Conservation (phyloP, 2,888 invertebrate genomes). For the Isotomurus palustris region DNA sequence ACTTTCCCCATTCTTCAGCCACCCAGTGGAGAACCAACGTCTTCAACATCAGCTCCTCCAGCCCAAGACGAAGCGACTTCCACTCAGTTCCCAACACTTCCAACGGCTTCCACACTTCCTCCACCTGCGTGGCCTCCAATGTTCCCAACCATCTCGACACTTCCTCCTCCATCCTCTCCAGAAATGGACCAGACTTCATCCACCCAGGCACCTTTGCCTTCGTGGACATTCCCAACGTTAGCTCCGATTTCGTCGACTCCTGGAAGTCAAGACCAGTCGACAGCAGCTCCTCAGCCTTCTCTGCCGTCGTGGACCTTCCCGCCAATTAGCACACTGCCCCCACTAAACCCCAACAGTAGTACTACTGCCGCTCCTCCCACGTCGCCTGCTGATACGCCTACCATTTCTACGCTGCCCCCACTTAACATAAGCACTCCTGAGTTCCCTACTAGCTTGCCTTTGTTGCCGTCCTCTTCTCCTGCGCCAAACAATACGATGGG, state of each 20-base stretch:
- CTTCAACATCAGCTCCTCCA: too few species aligned
- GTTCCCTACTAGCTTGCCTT: slow-evolving; percentile 2
- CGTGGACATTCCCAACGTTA: slow-evolving; percentile 5
- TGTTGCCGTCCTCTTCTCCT: neutral
- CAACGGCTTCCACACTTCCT: slow-evolving; percentile 1
- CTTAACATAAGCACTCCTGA: slow-evolving; percentile 7
- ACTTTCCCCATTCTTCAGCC: slow-evolving; percentile 14
- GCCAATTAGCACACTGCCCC: neutral
- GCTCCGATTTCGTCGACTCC: neutral
- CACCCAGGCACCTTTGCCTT: neutral
- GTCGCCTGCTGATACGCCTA: neutral
- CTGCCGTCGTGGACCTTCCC: neutral
- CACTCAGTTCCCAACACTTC: neutral
- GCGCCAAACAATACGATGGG: neutral
- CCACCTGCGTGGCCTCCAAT: neutral
- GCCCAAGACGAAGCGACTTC: slow-evolving; percentile 10
- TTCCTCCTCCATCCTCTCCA: neutral
- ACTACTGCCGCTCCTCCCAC: neutral
- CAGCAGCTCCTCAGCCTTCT: neutral
- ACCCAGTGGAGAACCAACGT: neutral
- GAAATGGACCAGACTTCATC: neutral
- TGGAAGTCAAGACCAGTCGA: neutral
- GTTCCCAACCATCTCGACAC: neutral
- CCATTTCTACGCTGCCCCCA: neutral
- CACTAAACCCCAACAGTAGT: neutral